Base-by-base conservation (phyloP, 2,113 vertebrate genomes). In the Protomyctophum bolini region DNA sequence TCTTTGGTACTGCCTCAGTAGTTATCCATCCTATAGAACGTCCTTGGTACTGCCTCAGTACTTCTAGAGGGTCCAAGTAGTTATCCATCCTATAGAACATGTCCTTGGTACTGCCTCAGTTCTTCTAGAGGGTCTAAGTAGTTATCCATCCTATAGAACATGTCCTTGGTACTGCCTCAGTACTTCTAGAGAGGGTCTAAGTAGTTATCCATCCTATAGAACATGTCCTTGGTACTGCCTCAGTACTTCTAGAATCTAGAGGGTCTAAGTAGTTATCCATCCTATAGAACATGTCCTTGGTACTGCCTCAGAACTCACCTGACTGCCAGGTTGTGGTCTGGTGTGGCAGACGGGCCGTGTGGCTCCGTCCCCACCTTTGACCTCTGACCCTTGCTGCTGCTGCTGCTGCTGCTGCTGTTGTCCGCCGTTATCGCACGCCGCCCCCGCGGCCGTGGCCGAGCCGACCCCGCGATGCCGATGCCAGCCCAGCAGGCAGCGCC, bases 401-500 rank as follows among this genome's bases (percentile, higher is more conserved):
- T 67, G 80, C 1, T 74, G 57, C 7, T 61, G 61, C 6, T 68
- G 80, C 0, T 74, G 58, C 2, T 46, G 61, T 15, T 14, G 77
- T 1, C 70, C 68, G 2, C 68, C 15, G 68, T 68, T 75, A 57
- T 65, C 58, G 0, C 33, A 41, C 3, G 58, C 68, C 29, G 70
- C 58, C 75, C 70, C 79, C 7, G 77, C 2, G 1, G 76, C 12
- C 52, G 70, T 77, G 28, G 67, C 8, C 0, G 76, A 61, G 7
- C 79, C 75, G 3, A 88, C 83, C 28, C 86, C 84, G 6, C 72
- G 83, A 58, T 75, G 90, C 41, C 83, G 84, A 6, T 82, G 87
- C 88, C 89, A 91, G 15, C 89, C 84, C 68, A 92, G 88, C 77
- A 92, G 88, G 68, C 91, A 90, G 54, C 91, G 91, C 90, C 90